Base-by-base conservation (phyloP, 2,113 vertebrate species). In the Grammomys dolichurus region DNA sequence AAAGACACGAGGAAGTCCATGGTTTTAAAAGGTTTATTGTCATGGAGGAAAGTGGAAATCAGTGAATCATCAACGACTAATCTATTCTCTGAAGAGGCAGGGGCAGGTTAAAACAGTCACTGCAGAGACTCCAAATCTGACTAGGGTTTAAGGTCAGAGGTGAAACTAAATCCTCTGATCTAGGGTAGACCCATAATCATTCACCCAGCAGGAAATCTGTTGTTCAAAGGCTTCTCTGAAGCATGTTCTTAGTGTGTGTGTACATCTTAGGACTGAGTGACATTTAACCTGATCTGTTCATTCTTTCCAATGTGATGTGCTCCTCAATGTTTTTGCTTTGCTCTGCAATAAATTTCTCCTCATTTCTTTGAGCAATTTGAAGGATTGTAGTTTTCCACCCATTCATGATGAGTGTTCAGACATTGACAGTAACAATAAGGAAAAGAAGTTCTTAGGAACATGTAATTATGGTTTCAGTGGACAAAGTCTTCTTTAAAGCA, bases 51-150 rank as follows among this genome's bases (percentile, higher is more conserved):
- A 48, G 46, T 48, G 46, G 46, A 48, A 5, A 7, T 48, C 46
- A 48, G 46, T 48, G 46, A 48, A 5, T 98, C 84, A 11, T 98
- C 96, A 94, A 94, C 51, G 54, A 81, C 82, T 1, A 97, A 87
- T 31, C 96, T 63, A 82, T 97, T 98, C 96, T 92, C 94, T 73
- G 96, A 96, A 22, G 95, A 54, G 97, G 70, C 80, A 54, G 8
- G 24, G 67, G 36, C 13, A 1, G 69, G 85, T 93, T 94, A 60
- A 95, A 70, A 16, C 60, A 10, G 89, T 80, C 19, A 14, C 0
- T 63, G 10, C 36, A 88, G 33, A 54, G 13, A 43, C 46, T 46
- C 70, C 19, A 93, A 26, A 92, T 22, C 33, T 77, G 1, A 89
- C 1, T 46, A 82, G 63, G 19, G 51, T 26, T 67, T n/a, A 26